Base-by-base conservation (phyloP, 2,797 vertebrate genomes). In the Pseudochirops cupreus region DNA sequence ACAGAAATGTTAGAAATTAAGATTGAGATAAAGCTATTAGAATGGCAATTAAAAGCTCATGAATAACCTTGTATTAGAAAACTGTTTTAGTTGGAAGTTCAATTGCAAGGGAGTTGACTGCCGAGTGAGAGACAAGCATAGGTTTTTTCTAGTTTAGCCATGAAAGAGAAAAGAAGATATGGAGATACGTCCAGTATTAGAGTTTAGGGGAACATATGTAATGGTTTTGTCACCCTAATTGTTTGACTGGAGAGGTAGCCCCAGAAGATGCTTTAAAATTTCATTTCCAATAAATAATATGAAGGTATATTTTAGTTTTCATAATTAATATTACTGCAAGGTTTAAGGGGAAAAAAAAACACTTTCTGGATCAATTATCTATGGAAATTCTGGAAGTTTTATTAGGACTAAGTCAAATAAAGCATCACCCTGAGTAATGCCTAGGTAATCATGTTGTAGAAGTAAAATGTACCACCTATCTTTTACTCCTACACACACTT, bases 241-340 rank as follows among this genome's bases (percentile, higher is more conserved):
- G 46, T 93, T 92, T 89, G 31, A 93, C 50, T 82, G 6, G 90
- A 74, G 54, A 91, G 50, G 54, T 95, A 93, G 74, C 54, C 82
- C 93, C 11, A 93, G 53, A 87, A 90, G 31, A 28, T 95, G 94
- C 94, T 54, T 54, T 54, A 18, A 55, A 92, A 94, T 95, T 96
- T 87, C 29, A 74, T 39, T 67, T n/a, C 14, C 18, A 67, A n/a
- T 67, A 67, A 67, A n/a, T 67, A 67, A n/a, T 67, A 18, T 67
- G 33, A n/a, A n/a, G 4, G 5, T 14, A n/a, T 18, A 67, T 67
- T 74, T 74, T n/a, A 74, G n/a, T 2, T 74, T n/a, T 39, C 9
- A 39, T 74, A 74, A 18, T 74, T 74, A 39, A 74, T 3, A 1
- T 39, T 74, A 7, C 18, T 74, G 67, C 5, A 39, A 21, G n/a